Evolutionary conservation across 2,797 vertebrate genomes (phyloP).

Genomic region (Acridotheres tristis): DNA sequence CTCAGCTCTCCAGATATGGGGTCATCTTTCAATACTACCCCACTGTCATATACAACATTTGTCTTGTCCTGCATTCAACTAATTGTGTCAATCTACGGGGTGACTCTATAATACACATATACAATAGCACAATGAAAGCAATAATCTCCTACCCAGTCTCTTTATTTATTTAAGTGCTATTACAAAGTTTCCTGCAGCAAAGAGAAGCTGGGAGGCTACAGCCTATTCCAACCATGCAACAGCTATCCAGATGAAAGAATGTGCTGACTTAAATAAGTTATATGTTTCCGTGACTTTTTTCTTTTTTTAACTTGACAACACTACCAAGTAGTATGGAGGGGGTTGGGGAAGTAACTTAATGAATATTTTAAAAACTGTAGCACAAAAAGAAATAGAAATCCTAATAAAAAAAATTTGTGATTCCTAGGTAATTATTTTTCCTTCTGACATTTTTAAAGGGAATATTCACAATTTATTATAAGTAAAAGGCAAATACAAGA

Average conservation of each 20-base stretch:
- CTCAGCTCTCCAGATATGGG: constrained; percentile 81
- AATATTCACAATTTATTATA: neutral
- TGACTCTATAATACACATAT: constrained; percentile 78
- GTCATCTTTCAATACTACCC: constrained; percentile 87
- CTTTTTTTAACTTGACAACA: neutral
- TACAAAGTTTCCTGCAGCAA: constrained; percentile 91
- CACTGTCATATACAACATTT: constrained; percentile 86
- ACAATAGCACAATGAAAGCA: constrained; percentile 95
- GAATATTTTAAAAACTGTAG: neutral
- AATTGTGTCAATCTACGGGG: constrained; percentile 77
- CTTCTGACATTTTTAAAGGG: neutral
- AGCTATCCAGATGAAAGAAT: constrained; percentile 5
- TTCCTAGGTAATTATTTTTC: constrained; percentile 22
- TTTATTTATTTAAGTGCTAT: constrained; percentile 86
- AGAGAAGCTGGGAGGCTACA: constrained; percentile 72
- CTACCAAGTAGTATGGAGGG: neutral
- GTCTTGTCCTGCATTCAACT: constrained; percentile 84
- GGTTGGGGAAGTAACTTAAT: neutral
- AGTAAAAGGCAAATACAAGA: constrained; percentile 3
- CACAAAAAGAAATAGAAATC: neutral
- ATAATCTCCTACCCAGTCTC: constrained; percentile 91
- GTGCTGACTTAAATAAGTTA: neutral
- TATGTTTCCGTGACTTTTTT: neutral
- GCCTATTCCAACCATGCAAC: constrained; percentile 8
- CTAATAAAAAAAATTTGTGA: neutral